Evolutionary conservation across 1,140 invertebrate species (phyloP).

Genomic region (Drosophila mauritiana): DNA sequence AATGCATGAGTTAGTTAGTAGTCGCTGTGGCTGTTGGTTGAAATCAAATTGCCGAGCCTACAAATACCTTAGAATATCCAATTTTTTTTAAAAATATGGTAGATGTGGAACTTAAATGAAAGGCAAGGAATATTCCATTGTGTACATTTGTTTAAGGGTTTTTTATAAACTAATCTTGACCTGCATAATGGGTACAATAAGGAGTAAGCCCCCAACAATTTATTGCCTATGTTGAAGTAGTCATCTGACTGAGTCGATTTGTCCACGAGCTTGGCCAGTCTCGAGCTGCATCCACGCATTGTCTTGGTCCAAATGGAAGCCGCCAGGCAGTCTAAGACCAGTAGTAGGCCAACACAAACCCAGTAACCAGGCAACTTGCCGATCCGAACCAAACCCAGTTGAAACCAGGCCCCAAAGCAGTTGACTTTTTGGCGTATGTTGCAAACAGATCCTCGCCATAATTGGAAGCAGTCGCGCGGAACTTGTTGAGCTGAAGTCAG

Average conservation of each 20-base stretch:
- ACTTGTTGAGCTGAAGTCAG: conserved; percentile 60
- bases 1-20: conserved; percentile 27
- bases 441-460: conserved; percentile 78
- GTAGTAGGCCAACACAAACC: conserved; percentile 60
- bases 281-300: conserved; percentile 48
- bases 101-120: neutral
- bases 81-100: too few relatives aligned
- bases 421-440: conserved; percentile 76
- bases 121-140: too few relatives aligned
- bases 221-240: conserved; percentile 21
- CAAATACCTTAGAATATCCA: neutral
- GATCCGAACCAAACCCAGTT: conserved; percentile 24
- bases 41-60: conserved; percentile 19
- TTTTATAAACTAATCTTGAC: neutral
- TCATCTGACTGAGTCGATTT: conserved; percentile 11
- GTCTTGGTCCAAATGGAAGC: conserved; percentile 37
- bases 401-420: conserved; percentile 52
- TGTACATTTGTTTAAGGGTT: too few relatives aligned
- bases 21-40: conserved; percentile 21
- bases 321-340: conserved; percentile 67
- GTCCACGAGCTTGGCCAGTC: conserved; percentile 23
- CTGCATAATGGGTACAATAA: neutral
- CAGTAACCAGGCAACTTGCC: conserved; percentile 1
- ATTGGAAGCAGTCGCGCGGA: conserved; percentile 77
- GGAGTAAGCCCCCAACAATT: neutral